A percentile compares a stretch with the other conserved stretches of the same genome.
phyloP scores from a whole-genome alignment of 2,888 invertebrate species.

The Polylopha cassiicola region DNA sequence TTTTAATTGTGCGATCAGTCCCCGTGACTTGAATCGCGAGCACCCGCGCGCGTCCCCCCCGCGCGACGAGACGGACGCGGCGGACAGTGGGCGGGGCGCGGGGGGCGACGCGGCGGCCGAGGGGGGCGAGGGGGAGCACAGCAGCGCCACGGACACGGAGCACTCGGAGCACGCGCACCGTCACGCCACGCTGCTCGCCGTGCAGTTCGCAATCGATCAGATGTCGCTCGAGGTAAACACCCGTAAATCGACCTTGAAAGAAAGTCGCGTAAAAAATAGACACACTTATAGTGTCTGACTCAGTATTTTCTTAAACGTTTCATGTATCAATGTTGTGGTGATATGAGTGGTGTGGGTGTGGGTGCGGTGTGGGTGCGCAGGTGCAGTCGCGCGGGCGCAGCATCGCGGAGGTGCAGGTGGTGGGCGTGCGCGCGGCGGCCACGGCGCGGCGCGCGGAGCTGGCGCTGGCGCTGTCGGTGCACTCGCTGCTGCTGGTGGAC shows the following conservation, averaged over 20 bases:
- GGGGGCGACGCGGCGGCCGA: constrained; percentile 4
- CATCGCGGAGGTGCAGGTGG: constrained; percentile 94
- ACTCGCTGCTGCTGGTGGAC: constrained; percentile 94
- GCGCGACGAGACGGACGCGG: constrained; percentile 26
- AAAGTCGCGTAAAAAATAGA: no score
- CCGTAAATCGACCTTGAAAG: no score
- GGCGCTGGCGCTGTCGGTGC: constrained; percentile 90
- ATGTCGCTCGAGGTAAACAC: constrained; percentile 88
- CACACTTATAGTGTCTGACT: no score
- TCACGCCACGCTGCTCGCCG: constrained; percentile 81
- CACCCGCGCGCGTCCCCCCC: constrained; percentile 27
- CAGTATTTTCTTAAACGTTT: background rate
- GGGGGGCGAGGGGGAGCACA: constrained; percentile 58
- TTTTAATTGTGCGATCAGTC: background rate
- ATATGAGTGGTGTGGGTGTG: background rate
- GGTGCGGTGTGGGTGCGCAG: constrained; percentile 40
- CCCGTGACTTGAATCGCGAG: constrained; percentile 9
- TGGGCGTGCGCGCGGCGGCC: constrained; percentile 88
- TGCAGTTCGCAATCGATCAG: constrained; percentile 92
- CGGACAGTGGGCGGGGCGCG: no score
- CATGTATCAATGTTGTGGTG: background rate
- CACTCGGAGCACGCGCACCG: constrained; percentile 54
- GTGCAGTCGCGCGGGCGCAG: constrained; percentile 91
- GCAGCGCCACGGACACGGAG: constrained; percentile 65
- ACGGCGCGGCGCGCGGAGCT: constrained; percentile 86